These are phyloP conservation scores for Lottia scabra DNA, from an alignment of 2,888 invertebrate genomes.

Conservation along the genomic window DNA sequence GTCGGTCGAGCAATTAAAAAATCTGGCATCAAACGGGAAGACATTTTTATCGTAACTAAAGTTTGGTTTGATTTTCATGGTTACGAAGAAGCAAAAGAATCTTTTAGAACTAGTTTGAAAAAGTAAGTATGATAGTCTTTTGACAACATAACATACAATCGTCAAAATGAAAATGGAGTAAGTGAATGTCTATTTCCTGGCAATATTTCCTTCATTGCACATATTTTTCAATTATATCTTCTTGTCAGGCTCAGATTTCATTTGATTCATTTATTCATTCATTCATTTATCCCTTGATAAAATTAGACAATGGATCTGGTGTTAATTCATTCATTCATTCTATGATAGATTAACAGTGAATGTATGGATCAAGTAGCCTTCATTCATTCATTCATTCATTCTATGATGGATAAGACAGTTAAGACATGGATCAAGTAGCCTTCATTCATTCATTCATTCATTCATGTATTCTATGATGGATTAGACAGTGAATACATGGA, in stretches of 20 bases:
- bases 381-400: conserved; percentile 24
- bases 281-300: conserved; percentile 1
- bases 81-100: conserved; percentile 27
- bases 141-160: too few relatives aligned
- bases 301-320: conserved; percentile 34
- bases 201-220: not conserved
- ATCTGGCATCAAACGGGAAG: conserved; percentile 37
- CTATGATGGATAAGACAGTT: conserved; percentile 19
- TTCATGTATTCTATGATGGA: conserved; percentile 18
- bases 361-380: conserved; percentile 51
- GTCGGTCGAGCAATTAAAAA: conserved; percentile 37
- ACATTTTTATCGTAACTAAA: conserved; percentile 49
- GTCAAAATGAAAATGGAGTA: too few relatives aligned
- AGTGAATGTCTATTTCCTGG: too few relatives aligned
- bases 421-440: conserved; percentile 50
- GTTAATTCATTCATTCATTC: conserved; percentile 40
- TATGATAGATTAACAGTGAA: conserved; percentile 16
- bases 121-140: conserved; percentile 21
- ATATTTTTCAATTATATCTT: too few relatives aligned
- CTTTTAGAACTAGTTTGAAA: conserved; percentile 34
- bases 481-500: conserved; percentile 40
- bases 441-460: conserved; percentile 46
- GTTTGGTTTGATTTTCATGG: conserved; percentile 40
- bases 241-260: too few relatives aligned
- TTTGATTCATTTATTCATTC: conserved; percentile 41